Base-by-base conservation (phyloP, 1,140 invertebrate genomes). In the Leptinotarsa defecta region DNA sequence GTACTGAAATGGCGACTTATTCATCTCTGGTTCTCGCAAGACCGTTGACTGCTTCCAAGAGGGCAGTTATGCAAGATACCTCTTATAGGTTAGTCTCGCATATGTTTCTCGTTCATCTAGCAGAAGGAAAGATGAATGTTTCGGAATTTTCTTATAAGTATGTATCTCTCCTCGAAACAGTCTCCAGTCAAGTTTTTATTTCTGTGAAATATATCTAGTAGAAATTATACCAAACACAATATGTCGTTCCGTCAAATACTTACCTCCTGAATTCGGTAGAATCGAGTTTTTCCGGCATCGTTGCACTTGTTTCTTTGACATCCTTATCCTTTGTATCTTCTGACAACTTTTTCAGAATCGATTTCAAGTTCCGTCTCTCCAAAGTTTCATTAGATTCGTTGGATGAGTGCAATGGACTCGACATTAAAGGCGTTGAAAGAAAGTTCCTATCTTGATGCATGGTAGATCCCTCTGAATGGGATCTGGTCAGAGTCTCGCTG, bases 371-470 rank as follows among this genome's bases (percentile, higher is more conserved):
- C 81, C 91, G 87, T 77, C 94, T 88, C 83, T 96, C 94, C 4
- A 92, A 85, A 0, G 94, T 96, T 87, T 96, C 94, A 82, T 95
- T 95, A 11, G 90, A 91, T 84, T 94, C 94, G 15, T 93, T 92
- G 86, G 85, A 82, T 15, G 77, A 81, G 68, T 79, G 76, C 22
- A 82, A 70, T 4, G 87, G 71, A 81, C 85, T 78, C 81, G 87
- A 84, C 84, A 76, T 62, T 67, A 82, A 74, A 15, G 75, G 79
- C 13, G 78, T 75, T 5, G 73, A 67, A 8, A 82, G 71, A 20
- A 79, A 76, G 24, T 82, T 72, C 20, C 80, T 77, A 15, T 79
- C 76, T 80, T 84, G 87, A 75, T 88, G 87, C 88, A 89, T 88
- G 68, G 87, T 88, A 68, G 87, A 88, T 11, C 88, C 88, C 83